A percentile compares a stretch with the other conserved stretches of the same genome.
Conservation (phyloP, 2,797 vertebrate genomes). For the Smutsia temminckii region DNA sequence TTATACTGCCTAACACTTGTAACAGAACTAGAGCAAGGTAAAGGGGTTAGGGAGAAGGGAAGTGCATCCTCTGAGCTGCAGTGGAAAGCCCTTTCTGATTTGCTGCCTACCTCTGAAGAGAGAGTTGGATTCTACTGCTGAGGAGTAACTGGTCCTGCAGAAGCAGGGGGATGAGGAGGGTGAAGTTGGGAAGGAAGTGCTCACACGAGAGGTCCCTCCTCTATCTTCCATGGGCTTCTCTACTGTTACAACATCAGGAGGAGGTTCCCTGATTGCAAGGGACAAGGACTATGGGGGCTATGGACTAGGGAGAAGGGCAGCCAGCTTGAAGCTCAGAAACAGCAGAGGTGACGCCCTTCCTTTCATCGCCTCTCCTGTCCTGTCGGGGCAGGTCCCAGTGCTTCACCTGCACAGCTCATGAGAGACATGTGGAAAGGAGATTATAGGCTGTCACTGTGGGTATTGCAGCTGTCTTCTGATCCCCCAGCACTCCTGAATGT, state of each 20-base stretch:
- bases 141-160: neutral
- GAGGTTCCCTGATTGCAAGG: neutral
- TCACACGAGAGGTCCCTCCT: neutral
- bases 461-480: neutral
- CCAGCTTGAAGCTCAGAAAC: neutral
- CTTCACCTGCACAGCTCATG: neutral
- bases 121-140: neutral
- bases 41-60: neutral
- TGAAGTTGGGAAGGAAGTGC: neutral
- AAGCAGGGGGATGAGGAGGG: neutral
- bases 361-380: neutral
- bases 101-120: neutral
- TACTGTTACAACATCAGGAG: neutral
- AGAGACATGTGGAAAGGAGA: neutral
- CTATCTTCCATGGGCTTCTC: neutral
- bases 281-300: neutral
- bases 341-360: neutral
- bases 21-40: neutral
- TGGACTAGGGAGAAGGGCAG: neutral
- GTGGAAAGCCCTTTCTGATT: neutral
- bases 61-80: neutral
- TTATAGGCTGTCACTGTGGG: neutral
- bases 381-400: neutral
- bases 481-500: neutral
- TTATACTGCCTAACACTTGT: too few relatives aligned